phyloP scores from a whole-genome alignment of 2,797 vertebrate genomes.

The Octomys mimax region DNA sequence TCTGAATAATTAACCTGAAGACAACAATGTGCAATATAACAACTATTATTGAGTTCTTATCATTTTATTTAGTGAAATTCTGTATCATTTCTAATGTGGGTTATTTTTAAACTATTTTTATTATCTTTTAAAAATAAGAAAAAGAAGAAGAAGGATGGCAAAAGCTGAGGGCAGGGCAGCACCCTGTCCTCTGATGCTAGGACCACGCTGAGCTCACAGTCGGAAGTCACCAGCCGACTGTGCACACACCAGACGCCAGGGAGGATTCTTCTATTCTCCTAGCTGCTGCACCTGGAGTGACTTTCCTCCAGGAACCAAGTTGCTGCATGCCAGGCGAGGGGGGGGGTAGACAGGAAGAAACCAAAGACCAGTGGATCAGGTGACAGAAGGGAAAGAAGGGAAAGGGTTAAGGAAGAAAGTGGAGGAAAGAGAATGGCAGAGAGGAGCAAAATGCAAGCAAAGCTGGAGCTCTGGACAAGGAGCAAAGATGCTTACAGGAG shows the following conservation, averaged over 20 bases:
- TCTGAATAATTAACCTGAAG: too few species aligned
- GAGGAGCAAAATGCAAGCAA: neutral
- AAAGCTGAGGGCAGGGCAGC: neutral
- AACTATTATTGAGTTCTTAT: too few species aligned
- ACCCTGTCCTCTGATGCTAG: neutral
- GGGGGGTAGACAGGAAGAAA: conserved; percentile 2
- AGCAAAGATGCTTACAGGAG: neutral
- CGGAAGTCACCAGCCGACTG: neutral
- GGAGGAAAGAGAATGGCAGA: neutral
- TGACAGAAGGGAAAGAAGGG: neutral
- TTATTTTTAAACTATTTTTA: too few species aligned
- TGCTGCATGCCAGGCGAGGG: neutral
- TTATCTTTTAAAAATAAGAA: too few species aligned
- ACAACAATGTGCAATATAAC: too few species aligned
- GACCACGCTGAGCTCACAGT: conserved; percentile 15
- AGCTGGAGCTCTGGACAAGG: conserved; percentile 26
- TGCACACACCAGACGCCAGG: neutral
- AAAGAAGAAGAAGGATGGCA: neutral
- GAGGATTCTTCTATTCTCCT: neutral
- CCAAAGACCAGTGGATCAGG: neutral
- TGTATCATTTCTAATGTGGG: too few species aligned
- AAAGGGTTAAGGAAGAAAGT: neutral
- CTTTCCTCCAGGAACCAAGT: conserved; percentile 20
- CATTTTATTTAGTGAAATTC: too few species aligned
- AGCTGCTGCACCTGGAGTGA: neutral